phyloP scores from a whole-genome alignment of 2,888 invertebrate genomes.

The Stegana nigrithorax region DNA sequence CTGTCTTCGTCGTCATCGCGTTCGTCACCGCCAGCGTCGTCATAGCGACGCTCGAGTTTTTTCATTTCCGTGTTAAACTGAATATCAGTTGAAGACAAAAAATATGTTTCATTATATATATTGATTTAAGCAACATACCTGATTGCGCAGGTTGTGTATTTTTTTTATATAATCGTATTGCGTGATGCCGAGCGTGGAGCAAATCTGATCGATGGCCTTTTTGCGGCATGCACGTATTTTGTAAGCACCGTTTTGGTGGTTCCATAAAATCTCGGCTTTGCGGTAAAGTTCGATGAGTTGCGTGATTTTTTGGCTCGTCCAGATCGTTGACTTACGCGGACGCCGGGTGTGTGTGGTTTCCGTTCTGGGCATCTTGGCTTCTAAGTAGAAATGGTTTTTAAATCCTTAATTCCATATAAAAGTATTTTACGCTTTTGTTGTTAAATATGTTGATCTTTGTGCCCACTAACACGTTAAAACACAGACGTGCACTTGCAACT shows the following conservation, averaged over 20 bases:
- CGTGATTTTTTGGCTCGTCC: conserved; percentile 63
- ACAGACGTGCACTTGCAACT: no score
- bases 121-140: no score
- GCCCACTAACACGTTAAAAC: no score
- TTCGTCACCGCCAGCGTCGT: conserved; percentile 49
- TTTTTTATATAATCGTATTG: conserved; percentile 65
- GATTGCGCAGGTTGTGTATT: conserved; percentile 66
- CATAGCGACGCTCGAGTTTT: conserved; percentile 59
- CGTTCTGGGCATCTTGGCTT: no score
- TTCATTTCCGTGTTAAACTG: conserved; percentile 67
- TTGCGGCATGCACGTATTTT: conserved; percentile 61
- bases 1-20: conserved; percentile 2
- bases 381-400: no score
- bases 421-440: no score
- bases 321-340: conserved; percentile 45
- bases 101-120: no score
- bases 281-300: conserved; percentile 63
- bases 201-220: conserved; percentile 60
- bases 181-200: conserved; percentile 49
- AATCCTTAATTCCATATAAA: no score
- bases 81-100: no score
- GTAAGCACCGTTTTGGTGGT: conserved; percentile 61
- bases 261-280: conserved; percentile 65
- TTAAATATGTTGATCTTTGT: no score
- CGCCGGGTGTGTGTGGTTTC: background rate